Base-by-base conservation (phyloP, 2,888 invertebrate genomes). In the Notocelia uddmanniana region DNA sequence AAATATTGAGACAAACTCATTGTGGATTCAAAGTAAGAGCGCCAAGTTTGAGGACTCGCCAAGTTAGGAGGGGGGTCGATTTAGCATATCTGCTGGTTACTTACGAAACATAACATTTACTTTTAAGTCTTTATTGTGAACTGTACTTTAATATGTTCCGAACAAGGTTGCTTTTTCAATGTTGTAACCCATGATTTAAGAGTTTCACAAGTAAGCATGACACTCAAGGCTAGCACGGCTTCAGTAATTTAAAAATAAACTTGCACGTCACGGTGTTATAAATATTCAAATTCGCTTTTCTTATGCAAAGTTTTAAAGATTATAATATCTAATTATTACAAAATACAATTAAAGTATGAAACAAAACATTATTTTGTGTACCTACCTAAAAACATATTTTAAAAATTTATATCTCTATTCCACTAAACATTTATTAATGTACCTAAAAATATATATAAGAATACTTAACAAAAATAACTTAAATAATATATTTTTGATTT, bases 1-100 rank as follows among this genome's bases (percentile, higher is more conserved):
- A 67, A 71, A 70, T 66, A 71, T 59, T 67, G 59, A 67, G 71
- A 70, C 69, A 64, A 62, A 62, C 68, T 68, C 67, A 72, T 72
- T 72, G 55, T 48, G 60, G 67, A 72, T 72, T 72, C 72, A 68
- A 62, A 68, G 37, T 55, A 57, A 52, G 60, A 45, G 26, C 72
- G 59, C 58, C 50, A 62, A 72, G 72, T 62, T 72, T 62, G 67
- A 57, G 67, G 67, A 72, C 67, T 71, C 60, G 62, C 45, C 71
- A 71, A 71, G 66, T 71, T 60, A 45, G 59, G 21, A 52, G 15
- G 55, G 64, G 52, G 26, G n/a, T n/a, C 67, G 67, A 48, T 60
- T 71, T 71, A 71, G 71, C 71, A 71, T 71, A 71, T 71, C 66
- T 11, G n/a, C n/a, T 11, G 23, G 10, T 52, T 37, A 15, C 31